Conservation (phyloP, 2,797 vertebrate genomes). For the Melanotaenia trifasciata region DNA sequence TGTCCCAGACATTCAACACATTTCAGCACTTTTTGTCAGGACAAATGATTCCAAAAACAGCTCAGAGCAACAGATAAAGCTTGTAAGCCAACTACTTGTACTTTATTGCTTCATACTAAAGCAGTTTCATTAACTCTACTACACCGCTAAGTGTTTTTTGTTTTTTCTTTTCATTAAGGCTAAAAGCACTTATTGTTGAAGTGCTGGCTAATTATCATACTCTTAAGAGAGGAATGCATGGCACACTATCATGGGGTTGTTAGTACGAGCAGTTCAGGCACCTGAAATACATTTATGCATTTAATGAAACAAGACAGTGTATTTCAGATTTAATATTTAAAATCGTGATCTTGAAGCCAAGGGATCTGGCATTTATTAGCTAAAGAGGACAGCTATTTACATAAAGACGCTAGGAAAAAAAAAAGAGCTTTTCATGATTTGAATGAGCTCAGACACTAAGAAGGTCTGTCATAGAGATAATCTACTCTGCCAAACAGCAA, state of each 20-base stretch:
- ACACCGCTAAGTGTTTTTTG: conserved; percentile 21
- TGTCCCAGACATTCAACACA: conserved; percentile 30
- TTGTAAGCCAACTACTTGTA: conserved; percentile 28
- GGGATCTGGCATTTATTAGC: conserved; percentile 12
- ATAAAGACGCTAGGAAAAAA: neutral
- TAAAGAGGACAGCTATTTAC: neutral
- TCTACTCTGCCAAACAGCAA: conserved; percentile 62
- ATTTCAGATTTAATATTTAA: neutral
- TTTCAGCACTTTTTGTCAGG: conserved; percentile 40
- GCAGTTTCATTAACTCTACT: conserved; percentile 43
- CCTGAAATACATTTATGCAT: conserved; percentile 20
- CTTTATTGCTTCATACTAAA: conserved; percentile 25
- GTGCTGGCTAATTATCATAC: conserved; percentile 46
- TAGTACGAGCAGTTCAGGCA: conserved; percentile 50
- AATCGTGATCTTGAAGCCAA: neutral
- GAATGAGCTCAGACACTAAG: conserved; percentile 60
- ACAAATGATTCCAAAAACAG: conserved; percentile 20
- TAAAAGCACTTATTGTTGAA: conserved; percentile 55
- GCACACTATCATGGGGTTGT: conserved; percentile 35
- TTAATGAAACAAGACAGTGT: neutral
- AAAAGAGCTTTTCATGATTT: conserved; percentile 30
- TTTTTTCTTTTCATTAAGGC: conserved; percentile 13
- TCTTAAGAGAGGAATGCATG: conserved; percentile 60
- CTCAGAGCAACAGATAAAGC: neutral
- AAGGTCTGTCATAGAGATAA: conserved; percentile 55